phyloP scores from a whole-genome alignment of 2,113 vertebrate genomes.

The Gallinago media region DNA sequence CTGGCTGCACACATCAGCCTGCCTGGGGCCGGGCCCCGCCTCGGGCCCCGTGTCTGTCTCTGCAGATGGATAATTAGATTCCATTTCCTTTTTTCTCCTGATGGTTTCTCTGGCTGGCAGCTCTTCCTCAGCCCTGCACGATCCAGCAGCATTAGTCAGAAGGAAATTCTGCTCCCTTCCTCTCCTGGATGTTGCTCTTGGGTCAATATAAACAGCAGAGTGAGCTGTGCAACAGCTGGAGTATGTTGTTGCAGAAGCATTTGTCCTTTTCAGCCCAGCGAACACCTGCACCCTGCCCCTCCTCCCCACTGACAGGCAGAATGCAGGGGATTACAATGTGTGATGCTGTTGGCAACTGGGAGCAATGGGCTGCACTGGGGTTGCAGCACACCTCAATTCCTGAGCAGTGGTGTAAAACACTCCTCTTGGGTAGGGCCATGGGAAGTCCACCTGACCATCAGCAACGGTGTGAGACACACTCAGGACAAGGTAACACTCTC shows the following conservation, averaged over 20 bases:
- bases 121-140: background rate
- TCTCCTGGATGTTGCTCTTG: background rate
- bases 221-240: background rate
- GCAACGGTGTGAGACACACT: background rate
- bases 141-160: slow-evolving; percentile 45
- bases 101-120: slow-evolving; percentile 22
- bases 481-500: background rate
- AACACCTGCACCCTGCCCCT: background rate
- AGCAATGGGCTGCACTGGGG: background rate
- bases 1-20: background rate
- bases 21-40: background rate
- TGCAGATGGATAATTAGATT: slow-evolving; percentile 54
- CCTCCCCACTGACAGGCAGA: background rate
- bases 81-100: slow-evolving; percentile 32
- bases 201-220: slow-evolving; percentile 13
- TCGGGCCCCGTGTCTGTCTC: background rate
- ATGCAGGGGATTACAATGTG: background rate
- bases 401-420: background rate
- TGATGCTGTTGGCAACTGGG: background rate
- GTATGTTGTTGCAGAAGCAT: background rate
- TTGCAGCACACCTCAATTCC: background rate
- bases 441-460: background rate
- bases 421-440: background rate
- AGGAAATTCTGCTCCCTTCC: slow-evolving; percentile 16
- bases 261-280: slow-evolving; percentile 29